Percentiles rank a stretch among this genome's conserved stretches.
Conservation (phyloP, 92 coral and sea anemone species). For the Galaxea fascicularis region DNA sequence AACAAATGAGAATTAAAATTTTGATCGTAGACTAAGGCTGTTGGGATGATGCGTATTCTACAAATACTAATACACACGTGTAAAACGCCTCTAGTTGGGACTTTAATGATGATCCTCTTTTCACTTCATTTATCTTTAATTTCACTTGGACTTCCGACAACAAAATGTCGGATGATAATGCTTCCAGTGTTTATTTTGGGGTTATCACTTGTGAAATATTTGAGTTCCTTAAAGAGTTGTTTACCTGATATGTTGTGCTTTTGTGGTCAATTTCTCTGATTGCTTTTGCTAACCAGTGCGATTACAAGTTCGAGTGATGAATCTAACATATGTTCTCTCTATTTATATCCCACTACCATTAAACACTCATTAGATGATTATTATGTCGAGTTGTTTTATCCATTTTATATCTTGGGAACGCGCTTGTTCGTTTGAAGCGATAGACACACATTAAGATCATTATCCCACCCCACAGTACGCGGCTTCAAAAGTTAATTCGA, state of each 20-base stretch:
- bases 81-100: too few relatives aligned
- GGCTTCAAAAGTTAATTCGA: background rate
- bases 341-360: too few relatives aligned
- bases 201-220: background rate
- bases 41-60: background rate
- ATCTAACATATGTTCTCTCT: background rate
- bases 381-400: too few relatives aligned
- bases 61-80: too few relatives aligned
- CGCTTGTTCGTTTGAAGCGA: background rate
- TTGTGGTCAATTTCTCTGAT: background rate
- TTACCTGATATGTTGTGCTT: background rate
- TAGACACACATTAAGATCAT: background rate
- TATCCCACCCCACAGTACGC: background rate
- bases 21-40: background rate
- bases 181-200: background rate
- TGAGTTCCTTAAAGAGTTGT: background rate
- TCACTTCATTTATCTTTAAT: background rate
- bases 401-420: too few relatives aligned
- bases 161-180: background rate
- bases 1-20: too few relatives aligned
- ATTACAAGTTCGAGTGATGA: background rate
- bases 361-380: too few relatives aligned
- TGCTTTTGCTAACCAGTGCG: background rate
- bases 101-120: background rate
- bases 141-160: background rate